Evolutionary conservation across 1,140 invertebrate species (phyloP).

Genomic region (Rhopalosiphum padi): DNA sequence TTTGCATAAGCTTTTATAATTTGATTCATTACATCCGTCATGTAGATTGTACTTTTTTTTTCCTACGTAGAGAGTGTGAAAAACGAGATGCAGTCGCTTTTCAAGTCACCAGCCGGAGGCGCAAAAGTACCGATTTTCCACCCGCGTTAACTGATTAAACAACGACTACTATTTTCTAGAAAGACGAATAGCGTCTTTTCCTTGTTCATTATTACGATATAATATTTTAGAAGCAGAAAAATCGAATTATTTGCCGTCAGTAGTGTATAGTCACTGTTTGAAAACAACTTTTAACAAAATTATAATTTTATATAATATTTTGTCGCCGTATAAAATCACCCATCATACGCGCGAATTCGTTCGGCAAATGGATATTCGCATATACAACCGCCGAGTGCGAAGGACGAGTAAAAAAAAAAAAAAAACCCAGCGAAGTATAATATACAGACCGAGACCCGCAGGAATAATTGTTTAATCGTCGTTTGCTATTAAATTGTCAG

Average conservation of each 20-base stretch:
- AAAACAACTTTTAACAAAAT: not conserved
- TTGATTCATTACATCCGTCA: slow-evolving; percentile 5
- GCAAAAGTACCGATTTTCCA: not conserved
- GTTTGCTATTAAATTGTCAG: not conserved
- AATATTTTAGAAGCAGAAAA: not conserved
- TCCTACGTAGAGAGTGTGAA: not conserved
- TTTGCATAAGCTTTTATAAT: slow-evolving; percentile 5
- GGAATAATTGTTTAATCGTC: not conserved
- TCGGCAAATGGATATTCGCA: not conserved
- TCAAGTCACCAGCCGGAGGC: not conserved
- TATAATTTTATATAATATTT: not conserved
- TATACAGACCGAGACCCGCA: not conserved
- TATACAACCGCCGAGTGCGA: not conserved
- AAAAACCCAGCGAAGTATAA: not conserved
- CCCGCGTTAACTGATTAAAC: not conserved
- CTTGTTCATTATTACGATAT: not conserved
- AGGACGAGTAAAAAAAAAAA: not conserved
- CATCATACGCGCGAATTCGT: not conserved
- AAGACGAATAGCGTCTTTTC: not conserved
- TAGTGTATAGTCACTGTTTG: not conserved
- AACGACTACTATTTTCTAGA: not conserved
- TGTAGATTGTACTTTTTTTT: not conserved
- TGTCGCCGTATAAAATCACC: not conserved
- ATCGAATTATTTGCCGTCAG: not conserved
- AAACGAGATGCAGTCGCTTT: not conserved